Evolutionary conservation across 2,113 vertebrate species (phyloP).

Genomic region (Saguinus midas): DNA sequence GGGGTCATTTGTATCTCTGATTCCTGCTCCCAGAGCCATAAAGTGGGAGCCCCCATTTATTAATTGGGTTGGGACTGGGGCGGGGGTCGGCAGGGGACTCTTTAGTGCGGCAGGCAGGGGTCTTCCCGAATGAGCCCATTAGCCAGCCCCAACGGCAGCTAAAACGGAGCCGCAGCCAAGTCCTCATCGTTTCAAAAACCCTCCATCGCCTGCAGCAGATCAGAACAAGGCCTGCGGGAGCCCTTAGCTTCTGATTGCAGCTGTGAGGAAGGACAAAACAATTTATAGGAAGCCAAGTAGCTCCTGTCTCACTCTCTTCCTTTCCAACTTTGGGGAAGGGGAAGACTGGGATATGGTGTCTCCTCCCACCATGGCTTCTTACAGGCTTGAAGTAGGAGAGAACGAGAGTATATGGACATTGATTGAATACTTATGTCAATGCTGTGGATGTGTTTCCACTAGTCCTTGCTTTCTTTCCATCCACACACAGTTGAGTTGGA

Average conservation of each 20-base stretch:
- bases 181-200: constrained; percentile 77
- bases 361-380: constrained; percentile 19
- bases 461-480: constrained; percentile 35
- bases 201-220: constrained; percentile 78
- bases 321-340: constrained; percentile 61
- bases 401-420: background rate
- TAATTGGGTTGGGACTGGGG: constrained; percentile 79
- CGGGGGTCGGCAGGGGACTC: constrained; percentile 73
- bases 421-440: background rate
- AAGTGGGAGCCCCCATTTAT: constrained; percentile 78
- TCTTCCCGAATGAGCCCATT: constrained; percentile 79
- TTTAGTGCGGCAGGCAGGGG: constrained; percentile 74
- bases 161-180: constrained; percentile 74
- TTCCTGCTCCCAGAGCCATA: constrained; percentile 76
- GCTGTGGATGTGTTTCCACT: constrained; percentile 10
- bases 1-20: constrained; percentile 78
- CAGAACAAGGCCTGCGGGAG: constrained; percentile 80
- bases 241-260: constrained; percentile 78
- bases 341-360: background rate
- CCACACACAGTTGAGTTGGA: constrained; percentile 28
- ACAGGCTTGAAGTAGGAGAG: constrained; percentile 1
- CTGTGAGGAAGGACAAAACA: constrained; percentile 80
- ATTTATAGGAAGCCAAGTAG: constrained; percentile 80
- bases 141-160: constrained; percentile 75
- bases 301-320: constrained; percentile 73